Percentiles rank a stretch among this genome's conserved stretches.
These are phyloP conservation scores for Morone chrysops DNA, from an alignment of 2,113 vertebrate species.

Conservation along the genomic window DNA sequence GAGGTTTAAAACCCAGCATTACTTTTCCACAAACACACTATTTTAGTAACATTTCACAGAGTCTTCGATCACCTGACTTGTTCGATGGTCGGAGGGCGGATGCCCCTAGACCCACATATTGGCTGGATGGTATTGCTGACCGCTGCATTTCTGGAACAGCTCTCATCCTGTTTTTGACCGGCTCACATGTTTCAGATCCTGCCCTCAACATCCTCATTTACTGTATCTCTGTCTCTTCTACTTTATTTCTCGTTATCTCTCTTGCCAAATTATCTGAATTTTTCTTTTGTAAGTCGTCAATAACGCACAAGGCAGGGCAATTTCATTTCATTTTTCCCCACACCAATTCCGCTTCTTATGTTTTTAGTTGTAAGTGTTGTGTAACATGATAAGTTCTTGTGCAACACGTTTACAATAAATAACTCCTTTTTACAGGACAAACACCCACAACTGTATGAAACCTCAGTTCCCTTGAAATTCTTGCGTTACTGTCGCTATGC, in stretches of 20 bases:
- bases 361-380: conserved; percentile 5
- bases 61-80: conserved; percentile 58
- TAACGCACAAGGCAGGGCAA: not conserved
- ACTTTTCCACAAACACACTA: not conserved
- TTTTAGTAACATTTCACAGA: conserved; percentile 11
- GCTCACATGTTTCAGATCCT: conserved; percentile 83
- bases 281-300: not conserved
- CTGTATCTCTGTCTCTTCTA: conserved; percentile 27
- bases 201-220: conserved; percentile 84
- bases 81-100: conserved; percentile 60
- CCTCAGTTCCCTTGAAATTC: conserved; percentile 4
- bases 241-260: conserved; percentile 15
- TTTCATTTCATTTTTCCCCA: not conserved
- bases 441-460: not conserved
- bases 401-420: conserved; percentile 10
- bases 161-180: conserved; percentile 82
- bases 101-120: conserved; percentile 71
- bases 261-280: not conserved
- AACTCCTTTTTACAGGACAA: not conserved
- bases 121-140: conserved; percentile 75
- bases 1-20: not conserved
- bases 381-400: not conserved
- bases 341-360: not conserved
- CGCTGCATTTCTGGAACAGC: conserved; percentile 71
- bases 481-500: not conserved